Evolutionary conservation across 92 coral and sea anemone species (phyloP).

Genomic region (Palythoa heliodiscus): DNA sequence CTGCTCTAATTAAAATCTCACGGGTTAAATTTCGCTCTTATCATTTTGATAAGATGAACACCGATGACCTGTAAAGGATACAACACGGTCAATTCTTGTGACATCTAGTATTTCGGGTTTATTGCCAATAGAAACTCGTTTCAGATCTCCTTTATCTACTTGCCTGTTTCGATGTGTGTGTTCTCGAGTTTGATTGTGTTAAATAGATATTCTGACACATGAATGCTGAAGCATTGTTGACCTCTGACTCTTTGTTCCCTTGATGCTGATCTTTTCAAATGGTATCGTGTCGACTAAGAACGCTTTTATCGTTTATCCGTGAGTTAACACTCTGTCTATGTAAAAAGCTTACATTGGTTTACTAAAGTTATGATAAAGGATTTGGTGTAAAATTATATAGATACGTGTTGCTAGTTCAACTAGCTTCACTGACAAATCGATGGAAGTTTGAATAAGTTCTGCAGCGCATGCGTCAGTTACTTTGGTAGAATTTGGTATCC

Average conservation of each 20-base stretch:
- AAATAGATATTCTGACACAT: constrained; percentile 30
- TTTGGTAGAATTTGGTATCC: neutral
- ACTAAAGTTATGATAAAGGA: neutral
- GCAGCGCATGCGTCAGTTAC: constrained; percentile 28
- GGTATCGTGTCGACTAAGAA: neutral
- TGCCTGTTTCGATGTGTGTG: constrained; percentile 40
- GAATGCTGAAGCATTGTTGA: constrained; percentile 29
- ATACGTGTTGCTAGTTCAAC: neutral
- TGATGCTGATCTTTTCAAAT: constrained; percentile 15
- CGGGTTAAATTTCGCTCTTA: constrained; percentile 21
- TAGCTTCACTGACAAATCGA: neutral
- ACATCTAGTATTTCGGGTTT: constrained; percentile 18
- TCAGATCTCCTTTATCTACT: constrained; percentile 21
- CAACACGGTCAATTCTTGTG: neutral
- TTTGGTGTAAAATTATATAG: neutral
- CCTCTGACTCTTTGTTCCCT: constrained; percentile 8
- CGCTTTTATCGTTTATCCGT: neutral
- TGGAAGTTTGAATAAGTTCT: neutral
- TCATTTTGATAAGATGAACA: neutral
- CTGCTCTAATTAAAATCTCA: constrained; percentile 36
- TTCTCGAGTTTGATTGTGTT: constrained; percentile 34
- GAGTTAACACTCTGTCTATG: neutral
- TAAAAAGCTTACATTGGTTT: neutral
- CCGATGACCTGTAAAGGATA: constrained; percentile 36
- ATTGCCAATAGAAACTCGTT: constrained; percentile 21